Evolutionary conservation across 2,797 vertebrate genomes (phyloP), one percentile per base, ranked within the genome.

Genomic region (Pyrocephalus nanus): DNA sequence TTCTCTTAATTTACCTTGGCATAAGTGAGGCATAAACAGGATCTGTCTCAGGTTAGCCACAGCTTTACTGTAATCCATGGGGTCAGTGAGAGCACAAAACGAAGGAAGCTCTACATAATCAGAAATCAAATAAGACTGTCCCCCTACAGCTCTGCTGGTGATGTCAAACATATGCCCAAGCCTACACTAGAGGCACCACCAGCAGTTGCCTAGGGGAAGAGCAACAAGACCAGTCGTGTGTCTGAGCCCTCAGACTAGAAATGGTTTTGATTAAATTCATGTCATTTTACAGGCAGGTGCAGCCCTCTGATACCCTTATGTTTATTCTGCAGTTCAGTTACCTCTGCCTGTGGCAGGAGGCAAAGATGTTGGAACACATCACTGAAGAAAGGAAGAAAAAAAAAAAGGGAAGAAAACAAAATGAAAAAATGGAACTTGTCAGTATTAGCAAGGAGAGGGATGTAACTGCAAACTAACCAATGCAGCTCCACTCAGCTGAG

Each of bases 241-340:
- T 55, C 65, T 91, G 87, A 96, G 65, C 58, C 58, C 36, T 12
- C 43, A 86, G 54, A 57, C 90, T 53, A 43, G 75, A 62, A 85
- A 57, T 71, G 80, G 36, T 57, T 95, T 88, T 90, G 77, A 94
- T 94, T 94, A 85, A 92, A 90, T 95, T 95, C 42, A 91, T 82
- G 73, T 91, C 89, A 84, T 92, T 97, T 96, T 92, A 70, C 45
- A 86, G 88, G 60, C 79, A 90, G 79, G 66, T 92, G 82, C 86
- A 84, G 60, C 1, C 0, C 82, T 67, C 75, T 93, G 58, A 90
- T 89, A 85, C 70, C 67, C 43, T 83, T 57, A 69, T 78, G 77
- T 76, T 93, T 94, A 43, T 91, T 94, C 65, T 8, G 17, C 30
- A 74, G 71, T 61, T 90, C 79, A 91, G 66, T 75, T 50, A 53